phyloP scores from a whole-genome alignment of 1,140 invertebrate genomes.

The Ditylenchus dipsaci region DNA sequence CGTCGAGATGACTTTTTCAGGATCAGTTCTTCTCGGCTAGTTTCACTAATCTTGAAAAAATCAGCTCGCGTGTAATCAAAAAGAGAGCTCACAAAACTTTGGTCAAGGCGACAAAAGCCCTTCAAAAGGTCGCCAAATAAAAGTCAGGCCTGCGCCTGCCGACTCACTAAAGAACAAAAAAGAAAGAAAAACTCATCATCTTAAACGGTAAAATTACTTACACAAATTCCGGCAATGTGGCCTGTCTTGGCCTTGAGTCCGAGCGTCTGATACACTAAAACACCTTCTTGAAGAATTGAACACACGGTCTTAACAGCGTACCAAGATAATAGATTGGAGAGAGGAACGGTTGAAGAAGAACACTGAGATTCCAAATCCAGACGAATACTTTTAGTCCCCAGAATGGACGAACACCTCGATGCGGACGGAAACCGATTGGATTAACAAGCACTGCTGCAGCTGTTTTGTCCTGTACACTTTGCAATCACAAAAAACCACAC shows the following conservation, averaged over 20 bases:
- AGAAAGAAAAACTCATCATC: too few species aligned
- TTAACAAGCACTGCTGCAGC: conserved; percentile 28
- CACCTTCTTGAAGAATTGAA: neutral
- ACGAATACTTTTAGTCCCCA: neutral
- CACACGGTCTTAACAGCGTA: neutral
- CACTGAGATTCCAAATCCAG: conserved; percentile 6
- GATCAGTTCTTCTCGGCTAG: too few species aligned
- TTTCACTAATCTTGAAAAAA: too few species aligned
- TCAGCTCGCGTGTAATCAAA: too few species aligned
- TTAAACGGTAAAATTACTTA: neutral
- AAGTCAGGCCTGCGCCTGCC: too few species aligned
- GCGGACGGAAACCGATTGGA: conserved; percentile 29
- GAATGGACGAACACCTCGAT: conserved; percentile 28
- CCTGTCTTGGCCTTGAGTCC: neutral
- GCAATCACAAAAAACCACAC: neutral
- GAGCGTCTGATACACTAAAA: conserved; percentile 1
- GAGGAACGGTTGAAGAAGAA: neutral
- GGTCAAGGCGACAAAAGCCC: too few species aligned
- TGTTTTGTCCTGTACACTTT: conserved; percentile 28
- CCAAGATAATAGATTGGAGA: neutral
- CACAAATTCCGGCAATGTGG: neutral
- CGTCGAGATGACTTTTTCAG: too few species aligned
- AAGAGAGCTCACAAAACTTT: too few species aligned
- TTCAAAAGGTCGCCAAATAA: too few species aligned
- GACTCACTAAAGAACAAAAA: too few species aligned